Evolutionary conservation across 2,113 vertebrate species (phyloP), one percentile per base, ranked within the genome.

Genomic region (Tenebrosternarchus preto): DNA sequence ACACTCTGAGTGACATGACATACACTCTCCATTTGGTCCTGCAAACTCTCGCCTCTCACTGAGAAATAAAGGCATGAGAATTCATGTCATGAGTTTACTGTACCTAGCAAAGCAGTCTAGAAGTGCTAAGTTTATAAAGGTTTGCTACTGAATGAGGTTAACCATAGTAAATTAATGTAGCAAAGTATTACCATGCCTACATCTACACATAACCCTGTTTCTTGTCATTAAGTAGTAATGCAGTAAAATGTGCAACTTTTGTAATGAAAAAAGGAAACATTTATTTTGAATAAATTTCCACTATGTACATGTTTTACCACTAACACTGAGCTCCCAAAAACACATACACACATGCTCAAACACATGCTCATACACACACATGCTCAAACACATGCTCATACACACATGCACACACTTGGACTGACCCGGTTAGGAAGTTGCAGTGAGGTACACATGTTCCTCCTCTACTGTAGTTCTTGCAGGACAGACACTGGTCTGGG

Each of bases 31-130:
- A 16, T 90, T 91, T 3, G 33, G 76, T 16, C 86, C 55, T 0
- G 92, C 88, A 89, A 95, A 96, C 89, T 98, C 97, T 3, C 96
- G 93, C 11, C 85, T 89, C 77, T 92, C 90, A 78, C 97, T 98
- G 89, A 85, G 74, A 81, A 43, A 78, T 12, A 9, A 43, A 53
- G 2, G 1, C 43, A 50, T 50, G 43, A 50, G 43, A 50, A 15
- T 50, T 50, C 5, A 64, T 57, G 27, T 73, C 19, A 6, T 33
- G 7, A 33, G 12, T 20, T 67, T 6, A 25, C 3, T 4, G 9
- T 4, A 68, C 22, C 2, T 19, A 53, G 4, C 24, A 33, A 66
- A 56, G 1, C 43, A 66, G 1, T 61, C 16, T 60, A 36, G 33
- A 2, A 36, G 33, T 36, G 15, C 43, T 15, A 50, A 12, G 2